Evolutionary conservation across 2,888 invertebrate species (phyloP).

Genomic region (Dicranocentrus wangi): DNA sequence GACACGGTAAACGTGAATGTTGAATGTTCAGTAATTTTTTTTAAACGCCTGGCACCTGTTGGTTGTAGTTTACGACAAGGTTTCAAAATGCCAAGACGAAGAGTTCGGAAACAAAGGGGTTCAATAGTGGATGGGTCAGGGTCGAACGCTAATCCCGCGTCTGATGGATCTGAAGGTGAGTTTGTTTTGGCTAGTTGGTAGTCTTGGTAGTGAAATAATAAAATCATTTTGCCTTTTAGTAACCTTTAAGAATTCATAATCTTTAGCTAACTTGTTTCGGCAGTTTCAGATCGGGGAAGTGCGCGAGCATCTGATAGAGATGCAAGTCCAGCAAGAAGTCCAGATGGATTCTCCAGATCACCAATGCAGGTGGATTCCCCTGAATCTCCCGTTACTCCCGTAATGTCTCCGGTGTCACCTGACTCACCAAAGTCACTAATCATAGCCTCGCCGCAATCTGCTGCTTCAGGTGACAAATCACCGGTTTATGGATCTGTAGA

Average conservation of each 20-base stretch:
- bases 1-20: too few relatives aligned
- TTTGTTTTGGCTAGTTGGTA: too few relatives aligned
- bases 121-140: slow-evolving; percentile 46
- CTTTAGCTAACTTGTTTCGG: too few relatives aligned
- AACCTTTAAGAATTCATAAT: too few relatives aligned
- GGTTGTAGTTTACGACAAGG: too few relatives aligned
- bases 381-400: slow-evolving; percentile 22
- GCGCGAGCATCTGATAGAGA: slow-evolving; percentile 53
- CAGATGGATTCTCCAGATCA: slow-evolving; percentile 34
- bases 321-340: slow-evolving; percentile 23
- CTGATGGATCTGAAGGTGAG: slow-evolving; percentile 14
- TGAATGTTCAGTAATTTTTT: too few relatives aligned
- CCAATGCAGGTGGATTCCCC: slow-evolving; percentile 37
- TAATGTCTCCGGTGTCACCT: not conserved
- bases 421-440: slow-evolving; percentile 29
- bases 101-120: slow-evolving; percentile 8
- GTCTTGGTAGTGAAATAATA: too few relatives aligned
- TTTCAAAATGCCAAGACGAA: slow-evolving; percentile 19
- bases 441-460: slow-evolving; percentile 28
- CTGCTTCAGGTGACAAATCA: slow-evolving; percentile 50
- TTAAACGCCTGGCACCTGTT: too few relatives aligned
- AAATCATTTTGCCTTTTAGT: too few relatives aligned
- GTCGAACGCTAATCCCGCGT: slow-evolving; percentile 32
- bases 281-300: slow-evolving; percentile 25
- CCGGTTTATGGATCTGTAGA: slow-evolving; percentile 72